Conservation (phyloP, 2,888 invertebrate species). For the Chrysina gloriosa region DNA sequence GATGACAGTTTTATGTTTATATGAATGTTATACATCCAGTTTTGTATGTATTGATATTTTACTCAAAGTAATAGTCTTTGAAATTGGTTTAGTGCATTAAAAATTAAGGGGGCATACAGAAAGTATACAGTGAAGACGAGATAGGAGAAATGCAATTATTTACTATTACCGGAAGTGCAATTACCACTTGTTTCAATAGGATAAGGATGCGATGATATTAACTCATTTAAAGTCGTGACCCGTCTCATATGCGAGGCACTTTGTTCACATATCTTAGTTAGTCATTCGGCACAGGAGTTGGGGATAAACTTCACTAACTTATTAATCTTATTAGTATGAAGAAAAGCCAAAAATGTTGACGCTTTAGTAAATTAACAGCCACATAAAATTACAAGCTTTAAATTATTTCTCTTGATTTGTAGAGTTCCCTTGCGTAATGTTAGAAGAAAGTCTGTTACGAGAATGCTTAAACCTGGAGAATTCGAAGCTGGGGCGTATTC, state of each 20-base stretch:
- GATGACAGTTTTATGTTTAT: no score
- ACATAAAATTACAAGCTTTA: background rate
- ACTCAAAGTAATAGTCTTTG: no score
- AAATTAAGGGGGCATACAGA: background rate
- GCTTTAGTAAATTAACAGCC: background rate
- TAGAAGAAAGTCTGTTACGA: slow-evolving; percentile 74
- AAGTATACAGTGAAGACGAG: background rate
- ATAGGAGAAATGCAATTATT: slow-evolving; percentile 25
- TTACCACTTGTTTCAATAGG: slow-evolving; percentile 24
- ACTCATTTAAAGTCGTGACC: slow-evolving; percentile 31
- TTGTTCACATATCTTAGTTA: slow-evolving; percentile 14
- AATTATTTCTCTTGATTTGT: background rate
- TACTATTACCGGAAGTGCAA: slow-evolving; percentile 22
- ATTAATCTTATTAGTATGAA: background rate
- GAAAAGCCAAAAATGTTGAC: background rate
- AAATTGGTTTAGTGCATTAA: background rate
- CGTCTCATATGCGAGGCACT: background rate
- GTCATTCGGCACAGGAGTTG: background rate
- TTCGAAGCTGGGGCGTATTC: slow-evolving; percentile 73
- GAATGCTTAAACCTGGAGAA: slow-evolving; percentile 66
- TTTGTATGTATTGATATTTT: no score
- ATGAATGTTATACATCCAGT: no score
- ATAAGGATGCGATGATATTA: slow-evolving; percentile 28
- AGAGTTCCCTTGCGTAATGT: slow-evolving; percentile 66
- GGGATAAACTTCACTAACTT: background rate